Percentiles rank a stretch among this genome's conserved stretches.
phyloP scores from a whole-genome alignment of 1,140 invertebrate species.

The Leptonema lineaticorne region DNA sequence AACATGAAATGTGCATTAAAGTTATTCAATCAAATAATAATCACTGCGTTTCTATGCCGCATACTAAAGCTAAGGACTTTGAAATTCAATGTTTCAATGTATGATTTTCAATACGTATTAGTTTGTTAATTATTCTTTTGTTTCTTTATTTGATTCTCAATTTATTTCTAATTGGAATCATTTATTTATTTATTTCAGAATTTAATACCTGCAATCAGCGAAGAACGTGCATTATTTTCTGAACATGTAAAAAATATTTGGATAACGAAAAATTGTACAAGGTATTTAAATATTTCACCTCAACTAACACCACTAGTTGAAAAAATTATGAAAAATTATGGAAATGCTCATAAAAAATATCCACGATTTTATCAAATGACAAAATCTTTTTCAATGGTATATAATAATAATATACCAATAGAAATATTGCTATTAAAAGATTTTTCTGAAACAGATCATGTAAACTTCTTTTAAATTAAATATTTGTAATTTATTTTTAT shows the following conservation, averaged over 20 bases:
- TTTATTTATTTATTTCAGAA: slow-evolving; percentile 26
- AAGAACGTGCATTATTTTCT: slow-evolving; percentile 27
- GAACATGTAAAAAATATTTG: slow-evolving; percentile 29
- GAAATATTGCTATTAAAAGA: background rate
- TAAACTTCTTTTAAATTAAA: too few relatives aligned
- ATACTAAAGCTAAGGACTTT: background rate
- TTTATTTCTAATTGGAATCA: background rate
- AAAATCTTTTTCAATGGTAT: slow-evolving; percentile 31
- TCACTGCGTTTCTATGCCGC: slow-evolving; percentile 22
- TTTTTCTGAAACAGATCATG: background rate
- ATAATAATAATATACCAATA: slow-evolving; percentile 22
- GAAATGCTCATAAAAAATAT: slow-evolving; percentile 24
- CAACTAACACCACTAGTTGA: slow-evolving; percentile 29
- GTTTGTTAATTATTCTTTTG: background rate
- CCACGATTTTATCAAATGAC: slow-evolving; percentile 35
- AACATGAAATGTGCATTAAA: slow-evolving; percentile 30
- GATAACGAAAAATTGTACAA: slow-evolving; percentile 25
- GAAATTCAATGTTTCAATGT: slow-evolving; percentile 28
- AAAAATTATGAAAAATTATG: slow-evolving; percentile 6
- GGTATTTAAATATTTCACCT: slow-evolving; percentile 18
- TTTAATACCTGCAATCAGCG: slow-evolving; percentile 26
- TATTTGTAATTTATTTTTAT: background rate
- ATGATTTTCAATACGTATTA: background rate
- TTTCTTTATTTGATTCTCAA: background rate
- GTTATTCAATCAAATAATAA: slow-evolving; percentile 25